Evolutionary conservation across 2,888 invertebrate species (phyloP), one percentile per base, ranked within the genome.

Genomic region (Lissocephala sabroskyi): DNA sequence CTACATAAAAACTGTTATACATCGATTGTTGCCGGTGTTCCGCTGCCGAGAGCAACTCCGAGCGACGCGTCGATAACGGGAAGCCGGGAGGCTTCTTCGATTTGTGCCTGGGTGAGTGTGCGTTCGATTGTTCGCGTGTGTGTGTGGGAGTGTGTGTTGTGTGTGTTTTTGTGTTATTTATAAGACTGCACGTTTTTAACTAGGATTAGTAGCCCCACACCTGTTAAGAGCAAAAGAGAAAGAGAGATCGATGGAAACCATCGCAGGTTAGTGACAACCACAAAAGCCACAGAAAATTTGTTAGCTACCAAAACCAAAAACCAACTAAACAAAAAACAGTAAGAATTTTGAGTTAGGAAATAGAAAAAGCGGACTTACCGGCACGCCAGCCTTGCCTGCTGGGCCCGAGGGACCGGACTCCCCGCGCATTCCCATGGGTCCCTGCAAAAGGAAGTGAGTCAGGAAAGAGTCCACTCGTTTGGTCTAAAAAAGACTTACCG

Each of bases 151-250:
- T 46, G 23, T 13, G 33, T 28, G 28, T 46, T 19, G 17, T 14
- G 14, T 16, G 41, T 33, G 48, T 59, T 44, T 32, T 44, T 33
- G 52, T 40, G 68, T 68, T 68, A 52, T 32, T 57, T 52, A 62
- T 62, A 61, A 59, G 55, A 56, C 59, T 56, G 61, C 61, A 52
- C 48, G n/a, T 41, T 9, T 59, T 58, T 59, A 63, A 59, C 62
- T 73, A 65, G 65, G 62, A 81, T 84, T 84, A 84, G 83, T 84
- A 84, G 79, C 80, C 83, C 84, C 84, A 84, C 80, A 83, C 84
- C 84, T 84, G 84, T 83, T 82, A 74, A 80, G 78, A 77, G 73
- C 73, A 67, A 51, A 48, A 63, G 51, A 64, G 40, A 44, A 44
- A 62, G 44, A 65, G 48, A 46, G 49, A 53, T 55, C 47, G 62